phyloP scores from a whole-genome alignment of 2,113 vertebrate species.

The Uropsilus gracilis region DNA sequence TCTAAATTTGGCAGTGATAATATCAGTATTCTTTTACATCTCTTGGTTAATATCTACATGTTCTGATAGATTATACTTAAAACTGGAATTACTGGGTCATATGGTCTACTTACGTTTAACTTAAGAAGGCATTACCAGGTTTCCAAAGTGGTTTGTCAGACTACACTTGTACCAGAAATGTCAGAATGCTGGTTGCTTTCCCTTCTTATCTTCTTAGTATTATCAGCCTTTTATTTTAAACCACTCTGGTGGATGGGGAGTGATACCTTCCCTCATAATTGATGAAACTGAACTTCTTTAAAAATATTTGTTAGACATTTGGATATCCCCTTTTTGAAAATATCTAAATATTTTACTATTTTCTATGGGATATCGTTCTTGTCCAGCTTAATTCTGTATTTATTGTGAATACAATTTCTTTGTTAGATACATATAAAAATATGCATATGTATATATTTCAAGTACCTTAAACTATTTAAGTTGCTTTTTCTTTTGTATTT shows the following conservation, averaged over 20 bases:
- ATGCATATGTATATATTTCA: background rate
- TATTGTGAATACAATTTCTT: background rate
- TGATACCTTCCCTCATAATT: background rate
- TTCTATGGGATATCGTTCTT: constrained; percentile 8
- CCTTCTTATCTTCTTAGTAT: background rate
- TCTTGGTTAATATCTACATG: background rate
- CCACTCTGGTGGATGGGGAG: background rate
- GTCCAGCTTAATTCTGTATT: background rate
- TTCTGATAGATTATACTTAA: background rate
- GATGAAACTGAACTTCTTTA: background rate
- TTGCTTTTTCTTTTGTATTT: constrained; percentile 20
- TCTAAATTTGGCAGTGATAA: background rate
- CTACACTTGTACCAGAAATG: background rate
- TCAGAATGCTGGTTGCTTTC: background rate
- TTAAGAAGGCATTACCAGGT: background rate
- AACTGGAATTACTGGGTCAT: background rate
- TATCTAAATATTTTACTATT: background rate
- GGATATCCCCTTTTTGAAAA: background rate
- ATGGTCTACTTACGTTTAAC: background rate
- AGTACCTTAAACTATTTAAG: background rate
- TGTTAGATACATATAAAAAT: background rate
- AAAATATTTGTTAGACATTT: background rate
- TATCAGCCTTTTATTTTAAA: background rate
- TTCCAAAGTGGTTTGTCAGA: background rate
- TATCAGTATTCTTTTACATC: background rate